These are phyloP conservation scores for Drosophila eohydei DNA, from an alignment of 2,888 invertebrate species.

Conservation along the genomic window DNA sequence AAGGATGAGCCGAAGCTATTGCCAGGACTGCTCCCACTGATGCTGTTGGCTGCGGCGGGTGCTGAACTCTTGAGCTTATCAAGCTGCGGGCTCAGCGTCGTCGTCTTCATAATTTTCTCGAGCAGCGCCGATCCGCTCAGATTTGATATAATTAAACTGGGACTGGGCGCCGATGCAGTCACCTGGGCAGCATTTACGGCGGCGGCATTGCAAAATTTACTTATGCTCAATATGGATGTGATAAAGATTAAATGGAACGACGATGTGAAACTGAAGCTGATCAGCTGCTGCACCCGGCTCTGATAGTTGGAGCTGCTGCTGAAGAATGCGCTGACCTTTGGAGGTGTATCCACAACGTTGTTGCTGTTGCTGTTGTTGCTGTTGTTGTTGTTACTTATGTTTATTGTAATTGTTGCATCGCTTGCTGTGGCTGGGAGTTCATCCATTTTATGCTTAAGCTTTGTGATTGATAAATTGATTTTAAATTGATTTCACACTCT, in stretches of 20 bases:
- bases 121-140: slow-evolving; percentile 76
- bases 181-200: slow-evolving; percentile 76
- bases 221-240: slow-evolving; percentile 82
- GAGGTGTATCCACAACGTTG: slow-evolving; percentile 41
- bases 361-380: slow-evolving; percentile 20
- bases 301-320: slow-evolving; percentile 82
- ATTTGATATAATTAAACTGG: slow-evolving; percentile 74
- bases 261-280: slow-evolving; percentile 84
- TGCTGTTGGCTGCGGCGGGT: slow-evolving; percentile 75
- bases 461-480: slow-evolving; percentile 12
- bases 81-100: slow-evolving; percentile 70
- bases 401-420: slow-evolving; percentile 16
- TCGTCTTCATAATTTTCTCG: slow-evolving; percentile 76
- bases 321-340: slow-evolving; percentile 81
- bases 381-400: slow-evolving; percentile 17
- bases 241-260: slow-evolving; percentile 82
- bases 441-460: slow-evolving; percentile 44
- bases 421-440: slow-evolving; percentile 17
- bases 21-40: slow-evolving; percentile 41
- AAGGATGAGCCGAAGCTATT: slow-evolving; percentile 43
- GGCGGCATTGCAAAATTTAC: slow-evolving; percentile 82
- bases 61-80: slow-evolving; percentile 62
- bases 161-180: slow-evolving; percentile 66
- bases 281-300: slow-evolving; percentile 83
- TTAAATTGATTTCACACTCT: slow-evolving; percentile 23